phyloP scores from a whole-genome alignment of 2,797 vertebrate genomes.

The Pteronotus mesoamericanus region DNA sequence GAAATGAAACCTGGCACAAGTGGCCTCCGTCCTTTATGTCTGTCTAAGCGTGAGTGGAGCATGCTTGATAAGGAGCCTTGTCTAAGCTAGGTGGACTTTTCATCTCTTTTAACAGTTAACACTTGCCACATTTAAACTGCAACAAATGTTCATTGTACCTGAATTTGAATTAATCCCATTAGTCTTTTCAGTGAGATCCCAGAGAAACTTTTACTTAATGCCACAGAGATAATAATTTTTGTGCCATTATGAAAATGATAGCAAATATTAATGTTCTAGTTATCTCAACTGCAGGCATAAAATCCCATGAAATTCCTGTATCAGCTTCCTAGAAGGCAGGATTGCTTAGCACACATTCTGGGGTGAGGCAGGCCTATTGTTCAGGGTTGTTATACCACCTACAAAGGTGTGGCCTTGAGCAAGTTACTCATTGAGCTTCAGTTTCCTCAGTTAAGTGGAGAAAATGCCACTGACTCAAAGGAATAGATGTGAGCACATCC shows the following conservation, averaged over 20 bases:
- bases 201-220: neutral
- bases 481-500: neutral
- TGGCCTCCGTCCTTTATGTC: neutral
- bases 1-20: neutral
- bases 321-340: neutral
- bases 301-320: neutral
- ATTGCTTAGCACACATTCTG: neutral
- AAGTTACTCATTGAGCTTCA: neutral
- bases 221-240: neutral
- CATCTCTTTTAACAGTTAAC: neutral
- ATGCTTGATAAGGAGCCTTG: neutral
- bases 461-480: neutral
- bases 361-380: neutral
- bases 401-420: neutral
- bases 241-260: conserved; percentile 2
- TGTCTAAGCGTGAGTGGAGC: neutral
- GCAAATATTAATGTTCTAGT: neutral
- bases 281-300: neutral
- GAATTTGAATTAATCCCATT: neutral
- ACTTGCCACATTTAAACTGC: neutral
- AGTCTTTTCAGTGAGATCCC: neutral
- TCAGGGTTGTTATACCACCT: neutral
- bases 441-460: neutral
- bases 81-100: neutral
- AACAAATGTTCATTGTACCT: neutral